Conservation (phyloP, 2,797 vertebrate genomes). For the Acomys russatus region DNA sequence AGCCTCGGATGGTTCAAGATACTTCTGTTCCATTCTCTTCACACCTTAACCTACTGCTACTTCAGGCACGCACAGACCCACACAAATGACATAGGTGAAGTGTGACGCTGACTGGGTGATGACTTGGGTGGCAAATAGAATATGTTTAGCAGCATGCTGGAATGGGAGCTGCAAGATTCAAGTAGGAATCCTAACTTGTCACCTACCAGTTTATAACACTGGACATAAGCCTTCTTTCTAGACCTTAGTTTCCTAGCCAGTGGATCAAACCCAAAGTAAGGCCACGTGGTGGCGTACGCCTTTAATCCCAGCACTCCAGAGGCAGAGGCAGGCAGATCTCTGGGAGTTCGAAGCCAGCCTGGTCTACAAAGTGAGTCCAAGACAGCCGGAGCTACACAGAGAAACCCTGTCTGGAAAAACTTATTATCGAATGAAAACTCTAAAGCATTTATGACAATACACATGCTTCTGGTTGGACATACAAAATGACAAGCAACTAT, state of each 20-base stretch:
- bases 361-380: too few relatives aligned
- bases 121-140: slow-evolving; percentile 8
- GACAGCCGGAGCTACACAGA: too few relatives aligned
- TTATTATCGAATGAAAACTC: slow-evolving; percentile 44
- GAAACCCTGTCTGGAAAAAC: too few relatives aligned
- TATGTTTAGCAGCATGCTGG: background rate
- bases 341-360: too few relatives aligned
- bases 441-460: slow-evolving; percentile 32
- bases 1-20: background rate
- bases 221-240: slow-evolving; percentile 36
- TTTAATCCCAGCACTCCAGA: too few relatives aligned
- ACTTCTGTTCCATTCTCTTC: background rate
- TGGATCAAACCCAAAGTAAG: slow-evolving; percentile 59
- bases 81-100: background rate
- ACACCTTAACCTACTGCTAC: background rate
- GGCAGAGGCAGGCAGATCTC: too few relatives aligned
- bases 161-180: slow-evolving; percentile 33
- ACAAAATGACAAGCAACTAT: slow-evolving; percentile 2
- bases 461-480: background rate
- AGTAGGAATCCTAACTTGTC: slow-evolving; percentile 35
- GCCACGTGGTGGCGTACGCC: background rate
- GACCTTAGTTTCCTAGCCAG: slow-evolving; percentile 54
- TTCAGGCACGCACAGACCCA: background rate
- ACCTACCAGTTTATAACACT: background rate
- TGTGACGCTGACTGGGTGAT: slow-evolving; percentile 29